phyloP scores from a whole-genome alignment of 2,113 vertebrate species.

The Crypturellus undulatus region DNA sequence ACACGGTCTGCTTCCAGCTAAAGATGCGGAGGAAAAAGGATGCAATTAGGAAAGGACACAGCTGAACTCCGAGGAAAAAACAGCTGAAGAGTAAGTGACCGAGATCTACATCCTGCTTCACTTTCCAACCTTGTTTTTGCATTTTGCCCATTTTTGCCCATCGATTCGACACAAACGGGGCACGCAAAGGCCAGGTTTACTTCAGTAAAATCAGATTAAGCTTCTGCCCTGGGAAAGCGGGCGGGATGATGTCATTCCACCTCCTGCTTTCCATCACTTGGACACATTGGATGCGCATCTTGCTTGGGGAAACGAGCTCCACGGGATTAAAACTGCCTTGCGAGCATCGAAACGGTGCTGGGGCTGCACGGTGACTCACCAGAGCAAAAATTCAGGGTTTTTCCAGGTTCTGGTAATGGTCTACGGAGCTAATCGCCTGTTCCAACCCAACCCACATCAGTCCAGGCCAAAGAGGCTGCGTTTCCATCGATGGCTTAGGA shows the following conservation, averaged over 20 bases:
- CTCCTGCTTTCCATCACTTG: slow-evolving; percentile 40
- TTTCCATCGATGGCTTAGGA: neutral
- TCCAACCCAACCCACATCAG: slow-evolving; percentile 15
- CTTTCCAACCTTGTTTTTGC: neutral
- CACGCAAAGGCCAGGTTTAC: neutral
- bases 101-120: neutral
- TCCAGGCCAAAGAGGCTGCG: neutral
- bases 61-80: neutral
- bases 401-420: neutral
- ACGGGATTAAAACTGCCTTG: no score
- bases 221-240: neutral
- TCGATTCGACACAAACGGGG: neutral
- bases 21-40: neutral
- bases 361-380: neutral
- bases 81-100: neutral
- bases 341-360: no score
- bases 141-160: neutral
- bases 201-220: neutral
- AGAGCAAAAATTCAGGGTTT: neutral
- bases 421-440: rapidly evolving
- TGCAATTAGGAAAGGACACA: neutral
- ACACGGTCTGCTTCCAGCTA: slow-evolving; percentile 42
- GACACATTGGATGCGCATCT: neutral
- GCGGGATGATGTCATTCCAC: neutral
- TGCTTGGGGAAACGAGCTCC: rapidly evolving